A percentile compares a stretch with the other conserved stretches of the same genome.
phyloP scores from a whole-genome alignment of 1,140 invertebrate species.

The Drosophila kikkawai region DNA sequence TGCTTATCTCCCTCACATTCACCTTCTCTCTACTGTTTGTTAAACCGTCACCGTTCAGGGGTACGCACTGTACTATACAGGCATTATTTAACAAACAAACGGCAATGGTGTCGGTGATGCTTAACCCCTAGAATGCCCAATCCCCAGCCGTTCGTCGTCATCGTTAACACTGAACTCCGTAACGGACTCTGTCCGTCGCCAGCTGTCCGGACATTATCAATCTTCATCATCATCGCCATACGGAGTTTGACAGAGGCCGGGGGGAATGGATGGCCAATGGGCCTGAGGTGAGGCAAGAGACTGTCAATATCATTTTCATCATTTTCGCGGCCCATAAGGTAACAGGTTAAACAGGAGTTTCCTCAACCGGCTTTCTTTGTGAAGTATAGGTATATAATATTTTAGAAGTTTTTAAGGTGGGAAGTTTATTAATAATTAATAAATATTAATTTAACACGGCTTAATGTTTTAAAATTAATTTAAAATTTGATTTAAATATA shows the following conservation, averaged over 20 bases:
- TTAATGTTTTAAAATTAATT: background rate
- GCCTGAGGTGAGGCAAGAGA: background rate
- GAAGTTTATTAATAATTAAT: background rate
- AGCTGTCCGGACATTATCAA: conserved; percentile 44
- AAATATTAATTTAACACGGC: background rate
- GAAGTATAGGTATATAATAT: too few relatives aligned
- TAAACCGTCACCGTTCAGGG: conserved; percentile 15
- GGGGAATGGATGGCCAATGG: background rate
- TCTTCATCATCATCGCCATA: conserved; percentile 45
- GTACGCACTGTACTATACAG: conserved; percentile 32
- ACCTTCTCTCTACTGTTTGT: background rate
- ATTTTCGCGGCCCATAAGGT: conserved; percentile 26
- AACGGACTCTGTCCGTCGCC: conserved; percentile 7
- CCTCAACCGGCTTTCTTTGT: background rate
- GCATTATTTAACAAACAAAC: conserved; percentile 42
- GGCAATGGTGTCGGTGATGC: conserved; percentile 21
- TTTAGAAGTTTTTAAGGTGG: background rate
- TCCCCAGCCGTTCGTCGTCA: conserved; percentile 22
- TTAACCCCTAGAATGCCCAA: background rate
- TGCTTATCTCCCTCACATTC: conserved; percentile 26
- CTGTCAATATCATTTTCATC: conserved; percentile 36
- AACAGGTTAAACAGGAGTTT: conserved; percentile 20
- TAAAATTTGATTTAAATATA: background rate
- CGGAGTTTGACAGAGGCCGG: conserved; percentile 3
- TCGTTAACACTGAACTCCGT: conserved; percentile 43